phyloP scores from a whole-genome alignment of 2,888 invertebrate species.

The Helicoverpa assulta region DNA sequence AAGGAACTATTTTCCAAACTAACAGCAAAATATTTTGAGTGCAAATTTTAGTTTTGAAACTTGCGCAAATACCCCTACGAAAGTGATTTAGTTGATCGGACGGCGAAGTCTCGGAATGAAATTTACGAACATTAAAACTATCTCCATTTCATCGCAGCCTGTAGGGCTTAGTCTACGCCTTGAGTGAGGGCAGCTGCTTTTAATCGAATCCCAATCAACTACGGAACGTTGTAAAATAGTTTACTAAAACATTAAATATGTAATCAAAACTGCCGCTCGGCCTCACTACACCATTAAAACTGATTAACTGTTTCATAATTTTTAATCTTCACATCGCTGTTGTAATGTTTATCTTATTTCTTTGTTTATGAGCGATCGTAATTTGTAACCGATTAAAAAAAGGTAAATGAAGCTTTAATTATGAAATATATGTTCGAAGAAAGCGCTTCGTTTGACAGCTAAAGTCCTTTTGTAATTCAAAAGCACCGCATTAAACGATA shows the following conservation, averaged over 20 bases:
- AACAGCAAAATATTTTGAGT: slow-evolving; percentile 49
- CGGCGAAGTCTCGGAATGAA: slow-evolving; percentile 80
- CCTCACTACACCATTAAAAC: slow-evolving; percentile 76
- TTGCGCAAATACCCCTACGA: slow-evolving; percentile 78
- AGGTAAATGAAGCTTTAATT: slow-evolving; percentile 34
- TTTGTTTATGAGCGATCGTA: slow-evolving; percentile 68
- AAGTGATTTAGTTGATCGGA: slow-evolving; percentile 84
- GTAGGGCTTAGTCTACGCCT: slow-evolving; percentile 77
- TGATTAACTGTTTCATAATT: slow-evolving; percentile 80
- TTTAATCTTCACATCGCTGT: slow-evolving; percentile 70
- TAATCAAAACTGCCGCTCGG: slow-evolving; percentile 80
- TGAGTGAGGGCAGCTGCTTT: slow-evolving; percentile 81
- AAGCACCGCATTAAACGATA: slow-evolving; percentile 58
- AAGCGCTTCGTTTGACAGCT: slow-evolving; percentile 38
- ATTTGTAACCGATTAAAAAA: slow-evolving; percentile 56
- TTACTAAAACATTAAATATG: slow-evolving; percentile 84
- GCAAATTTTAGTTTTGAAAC: slow-evolving; percentile 76
- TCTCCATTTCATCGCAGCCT: slow-evolving; percentile 84
- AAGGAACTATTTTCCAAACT: slow-evolving; percentile 12
- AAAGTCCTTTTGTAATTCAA: slow-evolving; percentile 50
- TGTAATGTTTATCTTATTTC: slow-evolving; percentile 71
- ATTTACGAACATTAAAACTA: slow-evolving; percentile 89
- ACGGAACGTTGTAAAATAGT: slow-evolving; percentile 82
- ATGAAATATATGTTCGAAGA: slow-evolving; percentile 47
- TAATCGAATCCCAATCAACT: slow-evolving; percentile 89